Evolutionary conservation across 1,140 invertebrate genomes (phyloP).

Genomic region (Mizuhopecten yessoensis): DNA sequence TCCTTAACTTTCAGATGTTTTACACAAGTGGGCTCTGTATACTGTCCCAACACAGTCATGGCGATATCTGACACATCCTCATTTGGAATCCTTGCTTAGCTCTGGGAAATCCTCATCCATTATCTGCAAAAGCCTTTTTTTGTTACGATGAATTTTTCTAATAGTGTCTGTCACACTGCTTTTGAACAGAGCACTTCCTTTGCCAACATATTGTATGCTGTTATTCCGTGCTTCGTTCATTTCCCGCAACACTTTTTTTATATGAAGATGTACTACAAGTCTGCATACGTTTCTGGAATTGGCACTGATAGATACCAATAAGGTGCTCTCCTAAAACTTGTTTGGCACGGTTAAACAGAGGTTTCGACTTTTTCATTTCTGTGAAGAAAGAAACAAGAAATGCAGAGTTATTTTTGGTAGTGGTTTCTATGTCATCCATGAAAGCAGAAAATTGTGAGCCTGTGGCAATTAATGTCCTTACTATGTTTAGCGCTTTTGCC

Average conservation of each 20-base stretch:
- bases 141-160: not conserved
- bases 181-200: slow-evolving; percentile 8
- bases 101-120: not conserved
- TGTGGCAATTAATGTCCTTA: not conserved
- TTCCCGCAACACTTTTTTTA: not conserved
- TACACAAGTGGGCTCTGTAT: too few species aligned
- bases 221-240: not conserved
- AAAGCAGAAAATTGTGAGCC: not conserved
- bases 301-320: not conserved
- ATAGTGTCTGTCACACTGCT: not conserved
- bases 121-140: not conserved
- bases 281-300: not conserved
- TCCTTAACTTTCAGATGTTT: too few species aligned
- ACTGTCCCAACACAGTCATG: too few species aligned
- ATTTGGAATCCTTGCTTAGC: not conserved
- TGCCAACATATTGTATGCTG: not conserved
- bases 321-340: not conserved
- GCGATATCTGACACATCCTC: too few species aligned
- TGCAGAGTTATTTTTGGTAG: not conserved
- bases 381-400: not conserved
- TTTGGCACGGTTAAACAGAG: not conserved
- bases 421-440: not conserved
- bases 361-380: not conserved
- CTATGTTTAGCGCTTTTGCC: not conserved
- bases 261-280: not conserved